Conservation (phyloP, 2,113 vertebrate genomes). For the Cryptotis parvus region DNA sequence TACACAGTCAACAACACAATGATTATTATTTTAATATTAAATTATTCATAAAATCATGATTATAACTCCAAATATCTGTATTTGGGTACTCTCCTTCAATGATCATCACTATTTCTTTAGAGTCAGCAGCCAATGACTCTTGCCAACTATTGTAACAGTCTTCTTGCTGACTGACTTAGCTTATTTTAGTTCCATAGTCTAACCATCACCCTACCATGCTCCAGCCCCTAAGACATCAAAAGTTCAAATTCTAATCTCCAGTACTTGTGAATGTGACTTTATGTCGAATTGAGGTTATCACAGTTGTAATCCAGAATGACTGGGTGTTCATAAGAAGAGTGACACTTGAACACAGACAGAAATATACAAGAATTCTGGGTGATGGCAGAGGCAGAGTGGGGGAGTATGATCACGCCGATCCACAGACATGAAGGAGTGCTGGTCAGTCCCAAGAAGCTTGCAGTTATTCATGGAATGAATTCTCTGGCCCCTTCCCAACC, state of each 20-base stretch:
- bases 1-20: background rate
- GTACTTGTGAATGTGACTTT: background rate
- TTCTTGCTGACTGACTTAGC: background rate
- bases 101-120: no score
- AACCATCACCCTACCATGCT: no score
- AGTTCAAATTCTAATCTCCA: background rate
- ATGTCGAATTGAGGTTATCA: background rate
- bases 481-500: background rate
- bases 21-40: background rate
- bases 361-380: background rate
- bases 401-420: background rate
- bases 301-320: background rate
- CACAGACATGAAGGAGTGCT: background rate
- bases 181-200: background rate
- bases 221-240: background rate
- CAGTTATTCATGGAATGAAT: background rate
- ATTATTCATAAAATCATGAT: background rate
- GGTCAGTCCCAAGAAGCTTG: background rate
- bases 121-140: background rate
- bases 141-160: background rate
- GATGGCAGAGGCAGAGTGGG: background rate
- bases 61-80: background rate
- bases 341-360: background rate
- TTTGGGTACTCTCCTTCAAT: no score
- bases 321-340: background rate